Evolutionary conservation across 2,113 vertebrate genomes (phyloP).

Genomic region (Electrona antarctica): DNA sequence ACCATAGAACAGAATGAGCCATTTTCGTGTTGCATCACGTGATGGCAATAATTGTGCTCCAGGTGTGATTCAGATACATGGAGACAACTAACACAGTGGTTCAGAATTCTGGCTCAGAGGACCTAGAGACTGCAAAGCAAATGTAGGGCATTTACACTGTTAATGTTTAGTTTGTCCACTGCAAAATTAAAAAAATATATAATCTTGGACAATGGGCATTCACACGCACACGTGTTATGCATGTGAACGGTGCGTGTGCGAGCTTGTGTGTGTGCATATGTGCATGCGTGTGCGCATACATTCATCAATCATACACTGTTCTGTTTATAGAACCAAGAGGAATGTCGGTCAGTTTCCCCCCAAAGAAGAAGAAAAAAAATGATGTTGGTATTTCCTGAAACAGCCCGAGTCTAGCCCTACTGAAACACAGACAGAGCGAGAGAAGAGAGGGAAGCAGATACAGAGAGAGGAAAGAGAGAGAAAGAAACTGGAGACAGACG

Average conservation of each 20-base stretch:
- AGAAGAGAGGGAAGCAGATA: not conserved
- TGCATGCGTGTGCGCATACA: not conserved
- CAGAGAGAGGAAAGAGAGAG: constrained; percentile 2
- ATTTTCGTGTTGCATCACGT: too few relatives aligned
- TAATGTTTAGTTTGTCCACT: too few relatives aligned
- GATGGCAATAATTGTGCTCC: too few relatives aligned
- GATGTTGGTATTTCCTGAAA: constrained; percentile 78
- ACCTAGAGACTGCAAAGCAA: too few relatives aligned
- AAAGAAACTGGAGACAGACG: not conserved
- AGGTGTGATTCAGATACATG: too few relatives aligned
- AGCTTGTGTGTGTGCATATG: not conserved
- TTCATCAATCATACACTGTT: constrained; percentile 37
- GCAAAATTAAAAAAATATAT: too few relatives aligned
- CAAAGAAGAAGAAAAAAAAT: constrained; percentile 25
- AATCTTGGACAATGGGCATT: too few relatives aligned
- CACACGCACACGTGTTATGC: too few relatives aligned
- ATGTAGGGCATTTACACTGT: too few relatives aligned
- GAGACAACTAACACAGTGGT: too few relatives aligned
- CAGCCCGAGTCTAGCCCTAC: constrained; percentile 36
- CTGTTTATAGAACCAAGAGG: constrained; percentile 63
- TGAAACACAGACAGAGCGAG: constrained; percentile 10
- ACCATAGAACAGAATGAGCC: too few relatives aligned
- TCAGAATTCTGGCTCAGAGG: too few relatives aligned
- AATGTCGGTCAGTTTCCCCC: constrained; percentile 71
- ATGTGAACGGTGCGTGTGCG: not conserved